Evolutionary conservation across 2,797 vertebrate species (phyloP).

Genomic region (Macrochelys suwanniensis): DNA sequence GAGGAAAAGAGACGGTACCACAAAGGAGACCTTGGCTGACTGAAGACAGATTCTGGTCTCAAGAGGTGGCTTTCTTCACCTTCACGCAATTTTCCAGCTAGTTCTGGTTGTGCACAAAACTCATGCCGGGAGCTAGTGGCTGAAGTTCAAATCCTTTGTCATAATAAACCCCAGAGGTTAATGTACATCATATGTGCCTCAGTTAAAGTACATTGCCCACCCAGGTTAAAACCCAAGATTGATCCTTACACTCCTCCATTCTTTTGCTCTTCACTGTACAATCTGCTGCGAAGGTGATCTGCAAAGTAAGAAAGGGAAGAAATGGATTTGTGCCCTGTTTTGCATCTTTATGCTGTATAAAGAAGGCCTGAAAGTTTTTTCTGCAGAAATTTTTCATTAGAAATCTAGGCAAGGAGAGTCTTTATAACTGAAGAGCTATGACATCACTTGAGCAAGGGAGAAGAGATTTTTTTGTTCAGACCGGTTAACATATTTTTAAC

Average conservation of each 20-base stretch:
- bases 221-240: background rate
- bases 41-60: background rate
- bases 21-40: background rate
- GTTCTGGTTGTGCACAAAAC: background rate
- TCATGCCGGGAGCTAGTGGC: background rate
- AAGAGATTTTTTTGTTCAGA: too few species aligned
- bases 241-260: background rate
- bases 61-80: background rate
- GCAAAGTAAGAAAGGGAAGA: background rate
- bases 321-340: background rate
- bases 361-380: too few species aligned
- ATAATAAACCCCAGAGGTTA: background rate
- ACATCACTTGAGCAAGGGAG: too few species aligned
- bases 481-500: too few species aligned
- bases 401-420: too few species aligned
- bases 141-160: background rate
- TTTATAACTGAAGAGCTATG: too few species aligned
- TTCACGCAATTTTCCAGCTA: background rate
- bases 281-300: background rate
- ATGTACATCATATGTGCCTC: background rate
- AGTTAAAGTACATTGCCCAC: background rate
- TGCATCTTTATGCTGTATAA: too few species aligned
- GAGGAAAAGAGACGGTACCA: too few species aligned
- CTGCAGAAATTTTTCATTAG: too few species aligned
- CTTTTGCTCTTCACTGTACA: background rate